Base-by-base conservation (phyloP, 2,888 invertebrate genomes). In the Volucella inflata region DNA sequence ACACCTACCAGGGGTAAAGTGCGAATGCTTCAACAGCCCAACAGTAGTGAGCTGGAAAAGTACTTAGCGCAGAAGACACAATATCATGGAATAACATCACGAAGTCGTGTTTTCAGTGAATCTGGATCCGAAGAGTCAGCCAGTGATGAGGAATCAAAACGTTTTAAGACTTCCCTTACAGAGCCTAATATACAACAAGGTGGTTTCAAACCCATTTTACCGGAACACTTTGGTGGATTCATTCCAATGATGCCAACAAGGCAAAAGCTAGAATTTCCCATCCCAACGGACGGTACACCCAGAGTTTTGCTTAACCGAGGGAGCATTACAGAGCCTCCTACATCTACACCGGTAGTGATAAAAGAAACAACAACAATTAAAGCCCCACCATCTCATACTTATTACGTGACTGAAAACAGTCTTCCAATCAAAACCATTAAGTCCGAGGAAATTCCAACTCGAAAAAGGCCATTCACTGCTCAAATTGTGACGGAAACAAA, bases 131-230 rank as follows among this genome's bases (percentile, higher is more conserved):
- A 90, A 55, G 92, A 92, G 71, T 87, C 88, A 8, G 68, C 87
- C 0, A 87, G 83, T 14, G 91, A 89, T 83, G 90, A 90, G 16
- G 90, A 91, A 65, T 91, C 87, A 87, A 90, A 89, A 14, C 88
- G 89, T 0, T 92, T 92, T 48, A 90, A 89, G 75, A 91, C 90
- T 1, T 91, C 91, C 2, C 91, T 92, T 68, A 89, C 89, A 1
- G 89, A 90, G 21, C 92, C 92, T 2, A 92, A 92, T 89, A 94
- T 96, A 68, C 95, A 96, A 91, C 94, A 94, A 17, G 96, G 96
- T 14, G 96, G 96, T 1, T 97, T 97, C 90, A 93, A 95, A 12
- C 97, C 97, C 14, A 94, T 96, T 89, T 90, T 96, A 16, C 96
- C 96, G 1, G 94, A 94, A 48, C 94, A 94, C 64, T 88, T 94